A percentile compares a stretch with the other conserved stretches of the same genome.
These are phyloP conservation scores for Oreochromis grahami DNA, from an alignment of 2,797 vertebrate genomes.

Conservation along the genomic window DNA sequence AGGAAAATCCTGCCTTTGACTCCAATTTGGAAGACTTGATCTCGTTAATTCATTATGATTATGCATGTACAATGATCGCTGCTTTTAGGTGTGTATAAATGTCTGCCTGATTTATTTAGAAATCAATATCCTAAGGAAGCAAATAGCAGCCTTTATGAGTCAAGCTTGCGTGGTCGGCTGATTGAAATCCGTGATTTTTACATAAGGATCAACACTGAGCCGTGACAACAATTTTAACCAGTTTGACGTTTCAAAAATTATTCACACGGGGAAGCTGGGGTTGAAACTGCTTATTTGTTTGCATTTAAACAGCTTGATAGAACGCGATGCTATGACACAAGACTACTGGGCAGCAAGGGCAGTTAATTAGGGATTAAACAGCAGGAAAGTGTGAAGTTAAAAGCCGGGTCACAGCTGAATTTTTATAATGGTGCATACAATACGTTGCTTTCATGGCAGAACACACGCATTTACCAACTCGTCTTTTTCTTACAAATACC, in stretches of 20 bases:
- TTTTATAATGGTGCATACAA: background rate
- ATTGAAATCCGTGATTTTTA: slow-evolving; percentile 6
- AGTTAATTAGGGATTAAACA: slow-evolving; percentile 23
- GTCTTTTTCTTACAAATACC: background rate
- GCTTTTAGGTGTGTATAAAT: slow-evolving; percentile 11
- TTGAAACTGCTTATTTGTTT: background rate
- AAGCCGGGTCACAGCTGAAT: background rate
- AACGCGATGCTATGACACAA: background rate
- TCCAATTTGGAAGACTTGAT: background rate
- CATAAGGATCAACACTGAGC: background rate
- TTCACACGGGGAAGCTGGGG: background rate
- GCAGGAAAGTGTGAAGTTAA: background rate
- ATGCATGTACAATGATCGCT: background rate
- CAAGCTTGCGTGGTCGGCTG: background rate
- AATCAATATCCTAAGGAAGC: slow-evolving; percentile 1
- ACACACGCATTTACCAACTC: background rate
- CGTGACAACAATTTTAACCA: slow-evolving; percentile 1
- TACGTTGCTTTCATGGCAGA: background rate
- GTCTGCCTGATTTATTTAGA: slow-evolving; percentile 29
- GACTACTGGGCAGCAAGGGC: background rate
- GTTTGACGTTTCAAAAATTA: background rate
- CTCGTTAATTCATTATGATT: slow-evolving; percentile 1
- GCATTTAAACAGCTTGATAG: background rate
- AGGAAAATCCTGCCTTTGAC: slow-evolving; percentile 3
- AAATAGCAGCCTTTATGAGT: background rate